Percentiles rank a stretch among this genome's conserved stretches.
Conservation (phyloP, 1,140 invertebrate species). For the Tachypleus tridentatus region DNA sequence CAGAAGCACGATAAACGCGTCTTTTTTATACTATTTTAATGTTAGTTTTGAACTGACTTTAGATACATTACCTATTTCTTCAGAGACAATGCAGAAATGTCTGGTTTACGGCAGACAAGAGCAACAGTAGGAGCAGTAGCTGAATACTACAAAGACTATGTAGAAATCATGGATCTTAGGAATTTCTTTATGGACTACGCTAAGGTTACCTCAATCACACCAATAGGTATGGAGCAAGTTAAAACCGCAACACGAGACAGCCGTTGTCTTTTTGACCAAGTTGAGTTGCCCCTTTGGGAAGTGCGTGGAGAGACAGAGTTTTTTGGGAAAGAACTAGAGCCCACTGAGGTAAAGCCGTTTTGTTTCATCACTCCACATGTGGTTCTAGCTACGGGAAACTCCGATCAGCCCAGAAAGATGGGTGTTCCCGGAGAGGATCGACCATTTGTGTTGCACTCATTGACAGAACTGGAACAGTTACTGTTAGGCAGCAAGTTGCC, state of each 20-base stretch:
- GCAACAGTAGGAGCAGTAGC: slow-evolving; percentile 58
- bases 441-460: slow-evolving; percentile 41
- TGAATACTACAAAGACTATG: slow-evolving; percentile 66
- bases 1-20: no score
- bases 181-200: slow-evolving; percentile 50
- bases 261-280: background rate
- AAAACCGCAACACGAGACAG: no score
- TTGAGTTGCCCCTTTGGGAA: no score
- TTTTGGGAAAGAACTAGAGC: no score
- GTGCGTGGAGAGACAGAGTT: no score
- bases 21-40: no score
- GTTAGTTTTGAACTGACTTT: no score
- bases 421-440: slow-evolving; percentile 47
- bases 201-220: slow-evolving; percentile 36
- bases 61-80: no score
- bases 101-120: slow-evolving; percentile 35
- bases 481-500: slow-evolving; percentile 27
- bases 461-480: slow-evolving; percentile 47
- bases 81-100: slow-evolving; percentile 7
- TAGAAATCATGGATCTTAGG: slow-evolving; percentile 44
- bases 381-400: slow-evolving; percentile 64
- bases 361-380: slow-evolving; percentile 41
- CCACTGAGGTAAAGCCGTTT: slow-evolving; percentile 28
- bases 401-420: slow-evolving; percentile 58
- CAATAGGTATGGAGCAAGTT: no score